A percentile compares a stretch with the other conserved stretches of the same genome.
These are phyloP conservation scores for Eurytoma adleriae DNA, from an alignment of 2,888 invertebrate species.

Conservation along the genomic window DNA sequence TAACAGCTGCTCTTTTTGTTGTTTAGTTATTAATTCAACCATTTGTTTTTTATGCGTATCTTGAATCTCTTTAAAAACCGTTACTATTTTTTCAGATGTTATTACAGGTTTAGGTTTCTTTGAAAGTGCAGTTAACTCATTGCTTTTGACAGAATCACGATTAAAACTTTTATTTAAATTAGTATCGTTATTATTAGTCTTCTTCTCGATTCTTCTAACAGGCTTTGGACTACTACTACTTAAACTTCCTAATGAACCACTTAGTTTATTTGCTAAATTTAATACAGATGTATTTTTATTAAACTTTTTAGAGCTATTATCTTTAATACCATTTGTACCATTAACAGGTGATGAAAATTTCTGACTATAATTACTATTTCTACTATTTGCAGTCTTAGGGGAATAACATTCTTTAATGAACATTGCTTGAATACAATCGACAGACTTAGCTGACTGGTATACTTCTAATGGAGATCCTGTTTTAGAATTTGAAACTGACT, in stretches of 20 bases:
- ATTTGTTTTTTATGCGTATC: constrained; percentile 82
- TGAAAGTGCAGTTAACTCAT: constrained; percentile 10
- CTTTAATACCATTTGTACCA: constrained; percentile 53
- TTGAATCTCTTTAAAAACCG: constrained; percentile 77
- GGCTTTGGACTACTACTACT: constrained; percentile 54
- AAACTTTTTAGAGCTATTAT: constrained; percentile 41
- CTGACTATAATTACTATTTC: constrained; percentile 37
- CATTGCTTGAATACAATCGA: constrained; percentile 68
- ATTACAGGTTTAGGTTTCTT: constrained; percentile 51
- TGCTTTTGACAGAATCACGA: constrained; percentile 33
- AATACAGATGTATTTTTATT: constrained; percentile 49
- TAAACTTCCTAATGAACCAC: constrained; percentile 63
- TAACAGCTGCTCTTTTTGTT: constrained; percentile 81
- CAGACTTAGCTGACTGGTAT: constrained; percentile 65
- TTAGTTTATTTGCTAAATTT: constrained; percentile 61
- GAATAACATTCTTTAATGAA: constrained; percentile 61
- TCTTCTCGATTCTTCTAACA: constrained; percentile 45
- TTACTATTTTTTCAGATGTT: constrained; percentile 69
- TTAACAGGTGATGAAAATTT: constrained; percentile 52
- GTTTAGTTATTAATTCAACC: constrained; percentile 80
- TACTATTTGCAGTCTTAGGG: constrained; percentile 51
- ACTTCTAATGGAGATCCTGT: constrained; percentile 51
- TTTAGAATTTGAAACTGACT: constrained; percentile 59
- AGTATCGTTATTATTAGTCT: constrained; percentile 29
- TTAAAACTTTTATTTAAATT: constrained; percentile 45